Base-by-base conservation (phyloP, 2,113 vertebrate species). In the Clarias gariepinus region DNA sequence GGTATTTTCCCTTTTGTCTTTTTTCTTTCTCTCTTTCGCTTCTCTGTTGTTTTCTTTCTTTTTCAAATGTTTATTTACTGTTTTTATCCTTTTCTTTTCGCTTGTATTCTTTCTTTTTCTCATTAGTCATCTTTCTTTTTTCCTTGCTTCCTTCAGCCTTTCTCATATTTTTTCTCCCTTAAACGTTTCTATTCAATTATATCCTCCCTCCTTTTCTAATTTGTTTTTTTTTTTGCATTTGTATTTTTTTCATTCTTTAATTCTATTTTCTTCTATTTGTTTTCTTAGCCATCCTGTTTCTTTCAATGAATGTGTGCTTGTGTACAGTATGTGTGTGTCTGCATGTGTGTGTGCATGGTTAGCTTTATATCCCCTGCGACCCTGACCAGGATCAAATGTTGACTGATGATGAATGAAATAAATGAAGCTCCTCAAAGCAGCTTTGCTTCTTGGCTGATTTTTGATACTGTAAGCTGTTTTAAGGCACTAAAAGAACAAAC, bases 401-500 rank as follows among this genome's bases (percentile, higher is more conserved):
- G 36, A 80, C 55, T 15, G 57, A 25, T 25, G 78, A 81, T 61
- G 21, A 41, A 25, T 61, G 78, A 81, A 61, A 61, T 61, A 23
- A 81, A 61, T 80, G 55, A 80, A 36, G 30, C 55, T 81, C 30
- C 57, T 81, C 21, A 61, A 30, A 81, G 78, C 36, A 81, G 25
- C 57, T 13, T 58, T 36, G 30, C 21, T 81, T 41, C 78, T 61
- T 61, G 57, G 78, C 57, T 41, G 4, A 3, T 61, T 60, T 61
- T 81, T 16, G 57, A 11, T 61, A 3, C 57, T 41, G 57, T 61
- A 61, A 41, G 57, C 30, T 61, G 1, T 79, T 79, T 79, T 79
- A 53, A 55, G 23, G 33, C 77, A 79, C 53, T 33, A 58, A 79
- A 79, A 79, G 55, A 53, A 58, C 77, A 79, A 79, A 58, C 10